Evolutionary conservation across 30 jellyfish, hydroid and myxozoan species (phyloP).

Genomic region (Nemopilema nomurai): DNA sequence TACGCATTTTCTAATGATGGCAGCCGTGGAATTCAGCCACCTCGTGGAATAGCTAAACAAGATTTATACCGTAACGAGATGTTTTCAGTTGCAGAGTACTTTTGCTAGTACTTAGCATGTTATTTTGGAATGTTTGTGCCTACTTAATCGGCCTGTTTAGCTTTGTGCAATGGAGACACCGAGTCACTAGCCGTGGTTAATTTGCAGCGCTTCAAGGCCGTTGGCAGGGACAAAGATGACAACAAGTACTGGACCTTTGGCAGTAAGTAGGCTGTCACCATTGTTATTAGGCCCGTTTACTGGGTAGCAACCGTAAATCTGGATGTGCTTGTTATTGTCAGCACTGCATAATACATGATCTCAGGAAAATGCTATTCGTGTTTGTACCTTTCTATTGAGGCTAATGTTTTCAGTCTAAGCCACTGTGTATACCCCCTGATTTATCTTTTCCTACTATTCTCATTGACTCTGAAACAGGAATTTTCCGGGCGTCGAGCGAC

Average conservation of each 20-base stretch:
- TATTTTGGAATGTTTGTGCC: neutral
- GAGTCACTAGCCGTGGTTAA: neutral
- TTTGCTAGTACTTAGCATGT: neutral
- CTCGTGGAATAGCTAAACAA: neutral
- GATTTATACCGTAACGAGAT: neutral
- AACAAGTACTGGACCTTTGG: slow-evolving; percentile 84
- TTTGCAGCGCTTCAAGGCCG: slow-evolving; percentile 74
- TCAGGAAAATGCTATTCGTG: too few species aligned
- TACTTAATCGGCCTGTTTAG: neutral
- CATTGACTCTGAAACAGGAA: neutral
- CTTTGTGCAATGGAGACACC: neutral
- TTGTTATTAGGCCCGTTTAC: too few species aligned
- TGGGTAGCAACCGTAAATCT: too few species aligned
- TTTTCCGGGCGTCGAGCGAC: neutral
- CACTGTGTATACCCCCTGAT: neutral
- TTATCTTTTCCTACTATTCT: neutral
- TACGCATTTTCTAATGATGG: too few species aligned
- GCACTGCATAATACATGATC: too few species aligned
- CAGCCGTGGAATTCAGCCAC: neutral
- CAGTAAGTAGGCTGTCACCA: slow-evolving; percentile 42
- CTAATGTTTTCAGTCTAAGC: neutral
- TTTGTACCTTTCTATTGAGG: too few species aligned
- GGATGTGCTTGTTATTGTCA: too few species aligned
- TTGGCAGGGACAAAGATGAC: slow-evolving; percentile 81
- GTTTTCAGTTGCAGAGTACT: neutral